Base-by-base conservation (phyloP, 2,113 vertebrate genomes). In the Abramis brama region DNA sequence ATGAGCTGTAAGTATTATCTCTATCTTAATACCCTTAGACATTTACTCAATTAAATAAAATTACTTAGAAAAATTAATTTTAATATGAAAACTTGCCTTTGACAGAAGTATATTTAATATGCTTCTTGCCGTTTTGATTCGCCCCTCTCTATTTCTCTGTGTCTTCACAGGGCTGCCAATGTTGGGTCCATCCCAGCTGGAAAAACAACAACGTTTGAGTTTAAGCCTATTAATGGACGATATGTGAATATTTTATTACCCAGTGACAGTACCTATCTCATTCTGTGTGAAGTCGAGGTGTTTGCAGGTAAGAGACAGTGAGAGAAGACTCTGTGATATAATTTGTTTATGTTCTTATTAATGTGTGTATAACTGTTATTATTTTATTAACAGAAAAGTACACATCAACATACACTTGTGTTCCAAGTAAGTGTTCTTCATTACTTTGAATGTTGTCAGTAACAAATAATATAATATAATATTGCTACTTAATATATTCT, bases 221-320 rank as follows among this genome's bases (percentile, higher is more conserved):
- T 76, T 33, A 55, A 33, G 7, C 15, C 74, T 30, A 52, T 76
- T 52, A 11, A 4, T 13, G 74, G 74, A 1, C 27, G 8, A 57
- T 78, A 57, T 57, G 27, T 78, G 50, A 78, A 78, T 27, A 21
- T 78, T 12, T 55, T 33, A 7, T 78, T 23, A 27, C 27, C 75
- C 3, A 50, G 75, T 5, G 50, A 77, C n/a, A n/a, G n/a, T n/a
- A n/a, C n/a, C 23, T 0, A 11, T 11, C 50, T 77, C 0, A 33
- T 3, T 33, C 27, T 77, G 47, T 77, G 75, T 33, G 75, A 77
- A 21, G 25, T 77, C 17, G 75, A 77, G 43, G 50, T 77, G 50
- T 77, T 33, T 73, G 13, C 21, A 23, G 50, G 75, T 57, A 5
- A 76, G 62, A 0, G n/a, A 64, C 10, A 64, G 11, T 13, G 60